Evolutionary conservation across 1,140 invertebrate genomes (phyloP), one percentile per base, ranked within the genome.

Genomic region (Brachionus rubens): DNA sequence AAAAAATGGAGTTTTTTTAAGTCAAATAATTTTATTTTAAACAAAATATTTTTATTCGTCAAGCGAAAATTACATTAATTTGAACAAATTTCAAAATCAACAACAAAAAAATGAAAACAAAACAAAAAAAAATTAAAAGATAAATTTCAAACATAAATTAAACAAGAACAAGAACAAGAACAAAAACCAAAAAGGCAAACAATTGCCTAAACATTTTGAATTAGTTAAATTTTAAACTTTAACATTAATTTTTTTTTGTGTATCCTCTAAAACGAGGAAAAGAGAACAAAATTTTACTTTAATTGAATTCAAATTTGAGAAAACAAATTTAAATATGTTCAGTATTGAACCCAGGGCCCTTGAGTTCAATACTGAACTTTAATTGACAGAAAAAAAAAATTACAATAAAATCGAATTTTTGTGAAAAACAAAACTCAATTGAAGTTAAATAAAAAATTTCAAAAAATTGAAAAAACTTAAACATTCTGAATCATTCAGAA

Each of bases 321-420:
- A n/a, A n/a, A n/a, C n/a, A n/a, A 36, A 16, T 48, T 59, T 36
- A 52, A 52, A 36, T 36, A 59, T 36, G 30, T 30, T 59, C 10
- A 59, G 36, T 33, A 59, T 59, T 19, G 28, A 0, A 36, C 54
- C 54, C 33, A n/a, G 54, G 54, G 54, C 54, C 54, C 54, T 21
- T 59, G 16, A 30, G 54, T 36, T 40, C n/a, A 54, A 54, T n/a
- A 26, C 24, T 6, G 24, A 28, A 54, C 28, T 10, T 52, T 5
- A 54, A n/a, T 54, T 54, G n/a, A n/a, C n/a, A 14, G 52, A 54
- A 54, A 54, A 28, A 54, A 0, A 54, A 28, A 28, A 28, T 28
- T 54, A 54, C 52, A 54, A 54, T 54, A 54, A 54, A 54, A 54
- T 54, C 52, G 52, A 54, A 54, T 54, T 54, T n/a, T 54, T 54